Evolutionary conservation across 92 coral and sea anemone genomes (phyloP).

Genomic region (Nematostella vectensis): DNA sequence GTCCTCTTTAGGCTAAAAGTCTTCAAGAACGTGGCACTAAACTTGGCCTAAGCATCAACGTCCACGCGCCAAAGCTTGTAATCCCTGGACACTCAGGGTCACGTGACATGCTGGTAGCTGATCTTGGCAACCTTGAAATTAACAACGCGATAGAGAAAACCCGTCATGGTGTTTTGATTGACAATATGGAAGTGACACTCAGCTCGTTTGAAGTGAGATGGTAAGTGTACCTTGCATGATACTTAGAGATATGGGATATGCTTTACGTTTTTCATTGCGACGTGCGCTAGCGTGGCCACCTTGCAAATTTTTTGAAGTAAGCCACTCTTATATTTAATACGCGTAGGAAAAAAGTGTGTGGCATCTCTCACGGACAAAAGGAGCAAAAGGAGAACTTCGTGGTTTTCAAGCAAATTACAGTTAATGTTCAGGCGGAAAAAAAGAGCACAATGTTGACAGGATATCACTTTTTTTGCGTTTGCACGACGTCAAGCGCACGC

Average conservation of each 20-base stretch:
- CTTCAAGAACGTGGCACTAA: slow-evolving; percentile 81
- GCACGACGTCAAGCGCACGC: no score
- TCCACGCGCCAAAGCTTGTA: slow-evolving; percentile 70
- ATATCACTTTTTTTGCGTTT: no score
- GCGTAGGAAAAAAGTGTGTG: no score
- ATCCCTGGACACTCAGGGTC: slow-evolving; percentile 85
- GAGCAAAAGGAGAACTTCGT: no score
- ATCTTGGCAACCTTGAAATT: slow-evolving; percentile 69
- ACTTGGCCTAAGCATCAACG: slow-evolving; percentile 66
- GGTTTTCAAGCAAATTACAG: no score
- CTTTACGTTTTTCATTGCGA: no score
- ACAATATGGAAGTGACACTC: slow-evolving; percentile 56
- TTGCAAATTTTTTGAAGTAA: not conserved
- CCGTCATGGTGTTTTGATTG: slow-evolving; percentile 50
- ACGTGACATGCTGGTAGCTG: slow-evolving; percentile 76
- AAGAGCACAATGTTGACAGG: no score
- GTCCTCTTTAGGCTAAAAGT: slow-evolving; percentile 67
- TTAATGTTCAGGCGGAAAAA: no score
- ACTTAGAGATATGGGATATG: not conserved
- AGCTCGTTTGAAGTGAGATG: slow-evolving; percentile 68
- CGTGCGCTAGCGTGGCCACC: no score
- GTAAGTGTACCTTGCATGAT: slow-evolving; percentile 15
- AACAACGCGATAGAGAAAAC: slow-evolving; percentile 44
- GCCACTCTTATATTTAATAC: no score
- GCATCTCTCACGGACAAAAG: no score